A percentile compares a stretch with the other conserved stretches of the same genome.
phyloP scores from a whole-genome alignment of 2,888 invertebrate genomes.

The Sicus ferrugineus region DNA sequence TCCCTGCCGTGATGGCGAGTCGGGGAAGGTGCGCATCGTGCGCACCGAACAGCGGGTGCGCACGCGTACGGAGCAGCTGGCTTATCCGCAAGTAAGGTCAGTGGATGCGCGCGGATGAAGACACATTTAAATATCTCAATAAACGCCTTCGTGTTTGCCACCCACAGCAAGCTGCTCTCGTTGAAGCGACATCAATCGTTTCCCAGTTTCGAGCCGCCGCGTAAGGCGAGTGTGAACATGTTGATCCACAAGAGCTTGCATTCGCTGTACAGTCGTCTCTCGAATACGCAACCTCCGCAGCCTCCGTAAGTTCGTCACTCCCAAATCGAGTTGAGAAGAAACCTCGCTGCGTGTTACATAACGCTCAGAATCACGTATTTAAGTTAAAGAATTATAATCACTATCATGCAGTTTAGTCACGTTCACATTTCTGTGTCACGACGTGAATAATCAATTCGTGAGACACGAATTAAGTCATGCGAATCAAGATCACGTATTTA shows the following conservation, averaged over 20 bases:
- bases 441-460: too few species aligned
- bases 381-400: too few species aligned
- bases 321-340: neutral
- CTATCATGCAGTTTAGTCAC: too few species aligned
- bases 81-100: slow-evolving; percentile 43
- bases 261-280: slow-evolving; percentile 47
- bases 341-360: too few species aligned
- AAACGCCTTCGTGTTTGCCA: neutral
- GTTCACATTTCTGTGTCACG: too few species aligned
- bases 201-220: neutral
- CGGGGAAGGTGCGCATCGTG: neutral
- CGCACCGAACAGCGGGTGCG: slow-evolving; percentile 30
- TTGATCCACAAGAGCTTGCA: slow-evolving; percentile 44
- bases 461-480: too few species aligned
- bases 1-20: slow-evolving; percentile 15
- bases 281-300: slow-evolving; percentile 41
- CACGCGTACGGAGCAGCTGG: slow-evolving; percentile 45
- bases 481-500: too few species aligned
- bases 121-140: slow-evolving; percentile 3
- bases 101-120: slow-evolving; percentile 1
- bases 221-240: slow-evolving; percentile 39
- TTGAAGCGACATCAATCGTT: slow-evolving; percentile 24
- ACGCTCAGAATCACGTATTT: too few species aligned
- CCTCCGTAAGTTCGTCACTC: slow-evolving; percentile 36
- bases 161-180: slow-evolving; percentile 19